Percentiles rank a stretch among this genome's conserved stretches.
These are phyloP conservation scores for Amphipoea lucens DNA, from an alignment of 2,888 invertebrate genomes.

Conservation along the genomic window DNA sequence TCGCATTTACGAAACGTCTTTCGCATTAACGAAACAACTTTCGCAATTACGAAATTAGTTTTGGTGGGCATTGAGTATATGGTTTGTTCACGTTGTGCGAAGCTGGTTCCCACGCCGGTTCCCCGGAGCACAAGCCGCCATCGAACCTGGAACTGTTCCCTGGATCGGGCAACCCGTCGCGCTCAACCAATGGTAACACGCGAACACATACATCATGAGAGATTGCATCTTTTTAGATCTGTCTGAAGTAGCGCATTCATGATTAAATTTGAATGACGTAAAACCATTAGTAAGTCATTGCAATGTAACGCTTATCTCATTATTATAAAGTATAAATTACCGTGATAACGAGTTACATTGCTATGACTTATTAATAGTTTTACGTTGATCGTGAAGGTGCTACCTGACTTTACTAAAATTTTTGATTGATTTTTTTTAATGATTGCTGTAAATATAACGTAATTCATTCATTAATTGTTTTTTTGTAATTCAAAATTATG, in stretches of 20 bases:
- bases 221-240: constrained; percentile 51
- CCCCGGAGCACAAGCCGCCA: constrained; percentile 93
- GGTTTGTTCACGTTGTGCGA: constrained; percentile 80
- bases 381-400: constrained; percentile 1
- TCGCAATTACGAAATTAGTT: constrained; percentile 1
- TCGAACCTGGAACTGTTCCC: constrained; percentile 93
- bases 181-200: constrained; percentile 95
- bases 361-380: background rate
- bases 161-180: constrained; percentile 91
- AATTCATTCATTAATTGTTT: background rate
- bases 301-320: background rate
- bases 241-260: constrained; percentile 27
- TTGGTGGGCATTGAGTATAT: constrained; percentile 69
- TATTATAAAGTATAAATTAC: background rate
- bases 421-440: constrained; percentile 6
- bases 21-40: background rate
- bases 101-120: constrained; percentile 89
- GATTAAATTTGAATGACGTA: background rate
- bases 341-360: background rate
- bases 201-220: constrained; percentile 64
- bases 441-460: constrained; percentile 15
- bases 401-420: constrained; percentile 21
- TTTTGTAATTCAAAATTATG: background rate
- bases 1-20: background rate
- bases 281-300: background rate